Conservation (phyloP, 2,888 invertebrate genomes). For the Diarsia rubi region DNA sequence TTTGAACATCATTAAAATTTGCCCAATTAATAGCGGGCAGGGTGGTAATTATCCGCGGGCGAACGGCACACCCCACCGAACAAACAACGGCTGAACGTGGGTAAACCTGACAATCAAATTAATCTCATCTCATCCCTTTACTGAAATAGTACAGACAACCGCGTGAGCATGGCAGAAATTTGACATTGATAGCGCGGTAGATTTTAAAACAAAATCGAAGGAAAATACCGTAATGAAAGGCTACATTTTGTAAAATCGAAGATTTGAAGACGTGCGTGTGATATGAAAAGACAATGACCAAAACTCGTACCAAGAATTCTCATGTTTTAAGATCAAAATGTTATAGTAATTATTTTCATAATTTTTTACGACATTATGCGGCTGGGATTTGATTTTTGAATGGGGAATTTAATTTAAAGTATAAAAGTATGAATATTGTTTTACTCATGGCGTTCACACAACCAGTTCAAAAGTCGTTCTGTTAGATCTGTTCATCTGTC, state of each 20-base stretch:
- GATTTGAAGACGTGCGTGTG: background rate
- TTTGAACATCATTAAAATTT: slow-evolving; percentile 85
- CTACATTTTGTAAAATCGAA: background rate
- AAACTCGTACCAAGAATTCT: too few species aligned
- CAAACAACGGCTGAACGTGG: slow-evolving; percentile 66
- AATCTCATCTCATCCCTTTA: slow-evolving; percentile 69
- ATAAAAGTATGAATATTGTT: too few species aligned
- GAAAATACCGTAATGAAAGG: background rate
- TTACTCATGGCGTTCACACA: too few species aligned
- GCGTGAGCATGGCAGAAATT: background rate
- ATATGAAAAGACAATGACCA: too few species aligned
- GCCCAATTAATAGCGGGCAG: slow-evolving; percentile 79
- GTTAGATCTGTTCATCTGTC: too few species aligned
- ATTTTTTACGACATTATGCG: too few species aligned
- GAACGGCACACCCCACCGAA: slow-evolving; percentile 59
- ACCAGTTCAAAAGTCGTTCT: too few species aligned
- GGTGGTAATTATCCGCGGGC: slow-evolving; percentile 76
- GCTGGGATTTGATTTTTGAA: too few species aligned
- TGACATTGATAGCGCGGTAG: background rate
- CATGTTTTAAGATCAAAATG: too few species aligned
- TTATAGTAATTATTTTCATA: too few species aligned
- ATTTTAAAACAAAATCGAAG: background rate
- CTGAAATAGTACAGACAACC: slow-evolving; percentile 37
- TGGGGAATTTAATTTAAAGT: too few species aligned
- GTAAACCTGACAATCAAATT: slow-evolving; percentile 74